phyloP scores from a whole-genome alignment of 2,888 invertebrate species.

The Drosophila tripunctata region DNA sequence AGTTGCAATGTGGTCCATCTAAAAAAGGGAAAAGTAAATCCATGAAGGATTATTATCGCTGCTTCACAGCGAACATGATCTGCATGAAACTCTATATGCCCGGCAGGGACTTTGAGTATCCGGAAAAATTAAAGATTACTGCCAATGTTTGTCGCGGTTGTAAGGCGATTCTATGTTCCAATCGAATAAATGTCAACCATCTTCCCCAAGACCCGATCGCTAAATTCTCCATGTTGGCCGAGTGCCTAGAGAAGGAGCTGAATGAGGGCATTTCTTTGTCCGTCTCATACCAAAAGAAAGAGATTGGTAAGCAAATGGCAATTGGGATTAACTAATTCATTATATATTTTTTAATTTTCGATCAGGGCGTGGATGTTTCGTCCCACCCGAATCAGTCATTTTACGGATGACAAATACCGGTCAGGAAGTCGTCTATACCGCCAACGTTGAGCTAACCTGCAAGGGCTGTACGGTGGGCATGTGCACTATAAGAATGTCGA shows the following conservation, averaged over 20 bases:
- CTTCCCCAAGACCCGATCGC: slow-evolving; percentile 41
- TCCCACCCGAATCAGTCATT: slow-evolving; percentile 44
- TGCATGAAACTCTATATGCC: slow-evolving; percentile 58
- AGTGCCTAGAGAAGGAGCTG: slow-evolving; percentile 54
- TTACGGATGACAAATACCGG: slow-evolving; percentile 24
- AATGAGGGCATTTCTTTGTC: slow-evolving; percentile 51
- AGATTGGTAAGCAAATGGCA: slow-evolving; percentile 46
- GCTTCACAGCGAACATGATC: slow-evolving; percentile 51
- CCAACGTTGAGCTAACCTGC: slow-evolving; percentile 61
- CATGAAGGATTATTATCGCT: slow-evolving; percentile 17
- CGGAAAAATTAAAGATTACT: slow-evolving; percentile 27
- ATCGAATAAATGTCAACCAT: slow-evolving; percentile 59
- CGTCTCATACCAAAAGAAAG: slow-evolving; percentile 48
- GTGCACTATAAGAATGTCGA: slow-evolving; percentile 36
- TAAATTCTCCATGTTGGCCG: slow-evolving; percentile 38
- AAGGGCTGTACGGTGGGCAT: slow-evolving; percentile 65
- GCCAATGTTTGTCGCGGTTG: slow-evolving; percentile 50
- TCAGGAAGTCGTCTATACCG: slow-evolving; percentile 42
- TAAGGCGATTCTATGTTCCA: slow-evolving; percentile 28
- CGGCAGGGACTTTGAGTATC: slow-evolving; percentile 51
- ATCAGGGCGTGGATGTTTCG: slow-evolving; percentile 55
- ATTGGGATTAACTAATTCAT: background rate
- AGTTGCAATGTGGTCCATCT: slow-evolving; percentile 5
- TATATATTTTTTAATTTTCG: background rate
- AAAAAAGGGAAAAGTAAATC: slow-evolving; percentile 37